These are phyloP conservation scores for Mustelus asterias DNA, from an alignment of 2,113 vertebrate species.

Conservation along the genomic window DNA sequence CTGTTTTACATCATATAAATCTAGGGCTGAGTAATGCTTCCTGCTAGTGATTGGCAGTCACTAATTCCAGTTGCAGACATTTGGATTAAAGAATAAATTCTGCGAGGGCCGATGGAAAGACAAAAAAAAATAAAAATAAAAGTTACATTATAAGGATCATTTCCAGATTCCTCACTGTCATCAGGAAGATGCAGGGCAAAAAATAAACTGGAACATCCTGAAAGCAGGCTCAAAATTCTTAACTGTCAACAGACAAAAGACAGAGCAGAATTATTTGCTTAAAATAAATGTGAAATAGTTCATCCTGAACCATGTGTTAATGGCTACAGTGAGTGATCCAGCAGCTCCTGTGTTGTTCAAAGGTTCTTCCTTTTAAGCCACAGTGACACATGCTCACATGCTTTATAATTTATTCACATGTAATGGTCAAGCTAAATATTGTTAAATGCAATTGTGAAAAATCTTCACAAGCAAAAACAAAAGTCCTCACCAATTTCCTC, in stretches of 20 bases:
- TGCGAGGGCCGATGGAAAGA: not conserved
- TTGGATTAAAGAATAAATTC: slow-evolving; percentile 13
- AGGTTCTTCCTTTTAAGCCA: not conserved
- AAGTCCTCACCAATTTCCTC: not conserved
- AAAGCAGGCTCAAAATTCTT: not conserved
- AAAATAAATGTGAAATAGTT: not conserved
- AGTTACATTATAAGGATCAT: not conserved
- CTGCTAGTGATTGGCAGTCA: not conserved
- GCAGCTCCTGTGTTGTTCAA: not conserved
- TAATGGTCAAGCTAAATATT: not conserved
- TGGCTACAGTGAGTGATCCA: not conserved
- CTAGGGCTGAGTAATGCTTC: slow-evolving; percentile 5
- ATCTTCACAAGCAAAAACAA: not conserved
- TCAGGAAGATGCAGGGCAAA: not conserved
- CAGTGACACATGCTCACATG: no score
- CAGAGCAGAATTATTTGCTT: slow-evolving; percentile 1
- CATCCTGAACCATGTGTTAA: not conserved
- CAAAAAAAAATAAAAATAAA: not conserved
- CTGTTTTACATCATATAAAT: slow-evolving; percentile 15
- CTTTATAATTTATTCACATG: not conserved
- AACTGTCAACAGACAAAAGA: slow-evolving; percentile 30
- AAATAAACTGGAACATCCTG: not conserved
- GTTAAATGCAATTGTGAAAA: not conserved
- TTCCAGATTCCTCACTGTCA: slow-evolving; percentile 26
- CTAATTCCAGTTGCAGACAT: not conserved